A percentile compares a stretch with the other conserved stretches of the same genome.
phyloP scores from a whole-genome alignment of 2,113 vertebrate species.

The Petroica traversi region DNA sequence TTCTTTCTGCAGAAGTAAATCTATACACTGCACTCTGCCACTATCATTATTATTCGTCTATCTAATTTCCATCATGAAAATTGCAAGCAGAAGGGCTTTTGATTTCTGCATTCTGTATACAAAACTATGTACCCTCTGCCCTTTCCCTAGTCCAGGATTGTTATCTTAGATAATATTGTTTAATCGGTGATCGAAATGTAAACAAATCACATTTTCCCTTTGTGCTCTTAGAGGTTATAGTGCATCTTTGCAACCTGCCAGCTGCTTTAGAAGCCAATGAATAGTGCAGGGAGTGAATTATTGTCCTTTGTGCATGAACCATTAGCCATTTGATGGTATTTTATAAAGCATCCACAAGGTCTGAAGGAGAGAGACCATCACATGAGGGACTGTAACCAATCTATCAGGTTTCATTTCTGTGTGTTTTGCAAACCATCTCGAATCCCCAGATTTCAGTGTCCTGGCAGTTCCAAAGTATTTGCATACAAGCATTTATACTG shows the following conservation, averaged over 20 bases:
- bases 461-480: neutral
- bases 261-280: neutral
- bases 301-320: neutral
- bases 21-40: neutral
- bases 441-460: neutral
- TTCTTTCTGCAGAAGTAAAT: neutral
- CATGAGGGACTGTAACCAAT: neutral
- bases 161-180: neutral
- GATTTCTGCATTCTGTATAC: neutral
- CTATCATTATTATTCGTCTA: neutral
- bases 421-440: neutral
- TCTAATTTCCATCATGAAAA: neutral
- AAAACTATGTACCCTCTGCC: neutral
- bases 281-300: neutral
- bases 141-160: neutral
- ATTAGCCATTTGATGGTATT: neutral
- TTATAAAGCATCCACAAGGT: neutral
- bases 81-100: neutral
- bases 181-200: neutral
- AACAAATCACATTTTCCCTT: neutral
- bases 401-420: neutral
- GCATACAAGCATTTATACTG: neutral
- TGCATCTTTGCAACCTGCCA: neutral
- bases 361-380: neutral
- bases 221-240: neutral